phyloP scores from a whole-genome alignment of 2,888 invertebrate species.

The Muschampia plurimacula region DNA sequence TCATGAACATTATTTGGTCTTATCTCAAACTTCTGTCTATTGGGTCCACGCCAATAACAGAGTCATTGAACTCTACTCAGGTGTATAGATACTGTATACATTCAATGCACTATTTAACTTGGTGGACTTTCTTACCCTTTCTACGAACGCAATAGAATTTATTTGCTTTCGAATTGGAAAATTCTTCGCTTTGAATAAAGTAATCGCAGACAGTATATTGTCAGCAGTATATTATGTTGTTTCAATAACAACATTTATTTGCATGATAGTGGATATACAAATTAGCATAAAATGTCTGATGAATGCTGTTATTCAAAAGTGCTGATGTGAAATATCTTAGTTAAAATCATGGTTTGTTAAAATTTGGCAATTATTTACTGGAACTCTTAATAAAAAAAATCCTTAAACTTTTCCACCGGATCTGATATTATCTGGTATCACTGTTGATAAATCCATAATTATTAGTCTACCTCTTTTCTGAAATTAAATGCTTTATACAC shows the following conservation, averaged over 20 bases:
- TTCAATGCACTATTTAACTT: not conserved
- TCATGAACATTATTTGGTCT: not conserved
- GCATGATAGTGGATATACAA: not conserved
- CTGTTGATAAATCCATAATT: no score
- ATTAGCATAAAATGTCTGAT: not conserved
- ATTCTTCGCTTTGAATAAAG: not conserved
- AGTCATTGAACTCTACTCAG: conserved; percentile 2
- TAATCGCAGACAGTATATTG: not conserved
- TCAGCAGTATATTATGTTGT: not conserved
- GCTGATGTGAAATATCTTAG: no score
- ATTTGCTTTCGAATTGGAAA: conserved; percentile 4
- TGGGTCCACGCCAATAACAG: conserved; percentile 2
- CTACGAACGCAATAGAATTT: not conserved
- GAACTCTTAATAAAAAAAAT: no score
- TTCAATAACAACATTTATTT: not conserved
- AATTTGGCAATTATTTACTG: no score
- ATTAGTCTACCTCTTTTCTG: no score
- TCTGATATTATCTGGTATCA: no score
- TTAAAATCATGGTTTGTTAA: no score
- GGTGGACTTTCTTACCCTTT: not conserved
- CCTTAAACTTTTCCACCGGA: no score
- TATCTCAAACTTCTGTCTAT: not conserved
- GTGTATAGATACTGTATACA: not conserved
- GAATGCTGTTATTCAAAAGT: not conserved
- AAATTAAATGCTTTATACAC: no score